Base-by-base conservation (phyloP, 2,113 vertebrate genomes). In the Potamarius usumacintae region DNA sequence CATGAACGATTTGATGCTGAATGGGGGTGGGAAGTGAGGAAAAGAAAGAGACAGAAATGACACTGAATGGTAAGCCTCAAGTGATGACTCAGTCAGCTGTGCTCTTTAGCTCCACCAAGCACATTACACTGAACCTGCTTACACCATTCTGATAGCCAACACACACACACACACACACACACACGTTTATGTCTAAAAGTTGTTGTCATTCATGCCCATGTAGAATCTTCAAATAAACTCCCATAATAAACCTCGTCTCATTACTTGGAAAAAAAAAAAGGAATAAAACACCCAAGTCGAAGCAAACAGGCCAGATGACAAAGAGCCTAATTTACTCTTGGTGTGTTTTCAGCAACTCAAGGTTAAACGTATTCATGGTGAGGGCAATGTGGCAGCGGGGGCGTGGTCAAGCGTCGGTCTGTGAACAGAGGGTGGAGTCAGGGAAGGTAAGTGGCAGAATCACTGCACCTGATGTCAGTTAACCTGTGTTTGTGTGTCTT, bases 311-410 rank as follows among this genome's bases (percentile, higher is more conserved):
- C 6, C 25, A 65, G 62, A 86, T 34, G 58, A 82, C 30, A 77
- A 77, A 52, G 4, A 76, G 9, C 42, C 4, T 76, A 52, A 76
- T 76, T 50, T 25, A 60, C 2, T 1, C 14, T 48, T 58, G 5
- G 57, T 52, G 72, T 27, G 25, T 50, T 78, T 76, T 25, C 42
- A 65, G 2, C 72, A 65, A 1, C 6, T 72, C 14, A 58, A 71
- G 27, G 85, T 27, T 69, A 65, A 78, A 27, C 42, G 50, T 72
- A 48, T 82, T 82, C 65, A 82, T 72, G 55, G 15, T 42, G 85
- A 80, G 17, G 27, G 85, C 52, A 10, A 18, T 7, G 53, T 30
- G 30, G 30, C 30, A 30, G 30, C 30, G 30, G 30, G 30, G 30
- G 30, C 30, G 30, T 30, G 30, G 30, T 30, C 30, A 30, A 30